These are phyloP conservation scores for Myrmecophaga tridactyla DNA, from an alignment of 2,113 vertebrate species.

Conservation along the genomic window DNA sequence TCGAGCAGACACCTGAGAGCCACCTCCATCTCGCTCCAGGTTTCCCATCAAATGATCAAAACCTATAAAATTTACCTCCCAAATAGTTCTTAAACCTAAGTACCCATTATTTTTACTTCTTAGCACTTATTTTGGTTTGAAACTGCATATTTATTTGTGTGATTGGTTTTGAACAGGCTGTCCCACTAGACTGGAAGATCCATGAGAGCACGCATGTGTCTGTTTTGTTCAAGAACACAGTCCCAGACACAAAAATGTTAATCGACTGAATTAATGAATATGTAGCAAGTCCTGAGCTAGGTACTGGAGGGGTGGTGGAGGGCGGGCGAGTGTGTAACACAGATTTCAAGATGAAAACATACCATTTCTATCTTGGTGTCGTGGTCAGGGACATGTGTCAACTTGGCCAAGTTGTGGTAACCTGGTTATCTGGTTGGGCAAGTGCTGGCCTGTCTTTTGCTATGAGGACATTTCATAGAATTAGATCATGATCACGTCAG, in stretches of 20 bases:
- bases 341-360: background rate
- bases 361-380: background rate
- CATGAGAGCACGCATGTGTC: background rate
- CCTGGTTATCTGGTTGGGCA: too few species aligned
- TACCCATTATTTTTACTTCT: background rate
- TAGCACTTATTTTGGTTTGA: conserved; percentile 20
- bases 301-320: too few species aligned
- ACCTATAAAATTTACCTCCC: background rate
- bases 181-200: background rate
- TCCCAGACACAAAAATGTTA: background rate
- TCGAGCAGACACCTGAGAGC: background rate
- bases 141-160: background rate
- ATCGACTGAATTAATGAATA: background rate
- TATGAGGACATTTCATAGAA: too few species aligned
- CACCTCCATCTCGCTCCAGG: background rate
- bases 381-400: too few species aligned
- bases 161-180: background rate
- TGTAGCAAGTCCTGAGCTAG: background rate
- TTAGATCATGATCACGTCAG: too few species aligned
- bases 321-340: too few species aligned
- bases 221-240: background rate
- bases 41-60: background rate
- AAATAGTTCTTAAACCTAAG: background rate
- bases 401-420: too few species aligned
- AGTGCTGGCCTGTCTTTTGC: too few species aligned